These are phyloP conservation scores for Brachionus koreanus DNA, from an alignment of 1,140 invertebrate species.

Conservation along the genomic window DNA sequence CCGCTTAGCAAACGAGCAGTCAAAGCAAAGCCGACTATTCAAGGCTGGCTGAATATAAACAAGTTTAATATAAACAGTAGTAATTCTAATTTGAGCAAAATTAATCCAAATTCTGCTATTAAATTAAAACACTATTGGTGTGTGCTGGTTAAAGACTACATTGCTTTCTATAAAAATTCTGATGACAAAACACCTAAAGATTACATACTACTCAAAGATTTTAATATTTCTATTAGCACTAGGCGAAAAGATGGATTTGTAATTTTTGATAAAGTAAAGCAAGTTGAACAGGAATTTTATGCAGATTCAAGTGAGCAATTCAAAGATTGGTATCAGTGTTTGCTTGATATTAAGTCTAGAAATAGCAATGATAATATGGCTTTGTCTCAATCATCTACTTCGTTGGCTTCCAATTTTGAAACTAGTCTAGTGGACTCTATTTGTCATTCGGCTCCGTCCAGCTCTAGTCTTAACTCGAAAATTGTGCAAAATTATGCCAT, in stretches of 20 bases:
- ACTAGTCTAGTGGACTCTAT: neutral
- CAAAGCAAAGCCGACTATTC: slow-evolving; percentile 32
- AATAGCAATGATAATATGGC: neutral
- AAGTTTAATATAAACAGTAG: neutral
- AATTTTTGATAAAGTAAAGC: slow-evolving; percentile 29
- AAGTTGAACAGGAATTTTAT: slow-evolving; percentile 43
- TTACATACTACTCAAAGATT: slow-evolving; percentile 32
- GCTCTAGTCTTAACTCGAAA: neutral
- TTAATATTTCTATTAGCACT: slow-evolving; percentile 1
- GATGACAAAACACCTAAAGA: slow-evolving; percentile 41
- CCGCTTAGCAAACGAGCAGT: slow-evolving; percentile 18
- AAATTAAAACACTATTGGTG: slow-evolving; percentile 42
- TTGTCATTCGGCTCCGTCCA: neutral
- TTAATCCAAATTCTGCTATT: neutral
- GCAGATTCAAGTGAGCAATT: neutral
- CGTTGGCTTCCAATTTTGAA: neutral
- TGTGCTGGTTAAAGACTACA: slow-evolving; percentile 26
- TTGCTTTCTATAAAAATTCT: slow-evolving; percentile 35
- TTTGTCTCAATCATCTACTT: neutral
- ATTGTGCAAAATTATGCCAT: neutral
- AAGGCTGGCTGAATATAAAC: slow-evolving; percentile 26
- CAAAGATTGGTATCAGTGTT: slow-evolving; percentile 30
- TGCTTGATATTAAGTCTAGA: neutral
- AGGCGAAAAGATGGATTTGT: neutral
- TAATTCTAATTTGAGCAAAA: neutral